phyloP scores from a whole-genome alignment of 2,888 invertebrate species.

The Tortrix viridana region DNA sequence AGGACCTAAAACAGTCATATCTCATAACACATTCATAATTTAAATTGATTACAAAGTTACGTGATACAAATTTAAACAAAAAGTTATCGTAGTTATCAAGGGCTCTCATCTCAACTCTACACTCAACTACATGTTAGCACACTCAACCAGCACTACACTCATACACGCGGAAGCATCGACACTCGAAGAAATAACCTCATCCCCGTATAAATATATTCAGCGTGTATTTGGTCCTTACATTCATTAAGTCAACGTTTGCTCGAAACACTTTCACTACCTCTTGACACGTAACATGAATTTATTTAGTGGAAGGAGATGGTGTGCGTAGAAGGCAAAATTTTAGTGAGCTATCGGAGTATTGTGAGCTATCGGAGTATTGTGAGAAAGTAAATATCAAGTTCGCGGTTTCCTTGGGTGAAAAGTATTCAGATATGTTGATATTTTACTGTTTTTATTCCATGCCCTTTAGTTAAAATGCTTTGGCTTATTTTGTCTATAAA shows the following conservation, averaged over 20 bases:
- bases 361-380: not conserved
- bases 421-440: no score
- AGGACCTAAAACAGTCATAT: no score
- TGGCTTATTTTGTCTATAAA: no score
- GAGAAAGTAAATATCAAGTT: no score
- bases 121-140: not conserved
- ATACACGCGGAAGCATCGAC: constrained; percentile 14
- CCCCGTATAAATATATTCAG: constrained; percentile 33
- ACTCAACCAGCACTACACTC: constrained; percentile 5
- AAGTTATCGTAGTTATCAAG: not conserved
- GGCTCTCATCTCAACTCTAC: not conserved
- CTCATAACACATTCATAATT: no score
- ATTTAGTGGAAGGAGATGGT: constrained; percentile 22
- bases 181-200: constrained; percentile 32
- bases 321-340: constrained; percentile 10
- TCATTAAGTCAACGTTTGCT: constrained; percentile 36
- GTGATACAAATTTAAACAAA: not conserved
- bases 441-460: no score
- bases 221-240: constrained; percentile 28
- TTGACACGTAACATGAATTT: constrained; percentile 35
- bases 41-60: no score
- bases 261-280: constrained; percentile 28
- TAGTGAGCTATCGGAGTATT: not conserved
- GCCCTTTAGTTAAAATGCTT: no score
- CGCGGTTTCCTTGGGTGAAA: no score